Evolutionary conservation across 1,140 invertebrate genomes (phyloP).

Genomic region (Plodia interpunctella): DNA sequence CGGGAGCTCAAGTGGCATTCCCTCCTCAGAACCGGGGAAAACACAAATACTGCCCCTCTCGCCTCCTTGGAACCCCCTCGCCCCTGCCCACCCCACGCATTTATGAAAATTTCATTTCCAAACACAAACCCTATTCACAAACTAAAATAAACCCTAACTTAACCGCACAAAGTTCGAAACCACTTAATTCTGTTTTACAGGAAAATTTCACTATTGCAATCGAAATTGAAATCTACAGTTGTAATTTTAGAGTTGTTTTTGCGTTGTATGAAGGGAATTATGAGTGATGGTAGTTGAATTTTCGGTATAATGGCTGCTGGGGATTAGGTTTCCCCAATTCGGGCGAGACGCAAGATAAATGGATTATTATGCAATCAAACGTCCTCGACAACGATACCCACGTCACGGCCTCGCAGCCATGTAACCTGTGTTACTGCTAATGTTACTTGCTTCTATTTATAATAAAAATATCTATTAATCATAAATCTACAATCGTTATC

Average conservation of each 20-base stretch:
- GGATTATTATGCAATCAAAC: constrained; percentile 62
- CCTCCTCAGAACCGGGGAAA: constrained; percentile 56
- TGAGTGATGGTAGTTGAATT: constrained; percentile 55
- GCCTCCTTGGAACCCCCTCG: constrained; percentile 13
- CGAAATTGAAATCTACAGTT: constrained; percentile 46
- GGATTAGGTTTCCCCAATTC: constrained; percentile 69
- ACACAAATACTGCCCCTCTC: constrained; percentile 45
- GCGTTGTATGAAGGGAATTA: constrained; percentile 23
- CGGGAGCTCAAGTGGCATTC: constrained; percentile 46
- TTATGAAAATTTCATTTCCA: constrained; percentile 72
- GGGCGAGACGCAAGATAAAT: constrained; percentile 49
- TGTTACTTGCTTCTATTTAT: too few species aligned
- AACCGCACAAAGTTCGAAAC: constrained; percentile 45
- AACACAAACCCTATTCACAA: constrained; percentile 37
- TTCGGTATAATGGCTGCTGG: constrained; percentile 64
- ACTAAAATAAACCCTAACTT: constrained; percentile 60
- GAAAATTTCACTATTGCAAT: constrained; percentile 35
- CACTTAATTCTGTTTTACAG: constrained; percentile 43
- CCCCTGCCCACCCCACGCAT: constrained; percentile 34
- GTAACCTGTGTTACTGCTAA: too few species aligned
- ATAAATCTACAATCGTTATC: too few species aligned
- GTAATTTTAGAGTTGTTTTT: constrained; percentile 37
- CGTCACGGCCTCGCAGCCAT: too few species aligned
- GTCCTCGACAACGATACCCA: constrained; percentile 1
- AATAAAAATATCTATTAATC: too few species aligned